Evolutionary conservation across 2,113 vertebrate genomes (phyloP), one percentile per base, ranked within the genome.

Genomic region (Corythaixoides concolor): DNA sequence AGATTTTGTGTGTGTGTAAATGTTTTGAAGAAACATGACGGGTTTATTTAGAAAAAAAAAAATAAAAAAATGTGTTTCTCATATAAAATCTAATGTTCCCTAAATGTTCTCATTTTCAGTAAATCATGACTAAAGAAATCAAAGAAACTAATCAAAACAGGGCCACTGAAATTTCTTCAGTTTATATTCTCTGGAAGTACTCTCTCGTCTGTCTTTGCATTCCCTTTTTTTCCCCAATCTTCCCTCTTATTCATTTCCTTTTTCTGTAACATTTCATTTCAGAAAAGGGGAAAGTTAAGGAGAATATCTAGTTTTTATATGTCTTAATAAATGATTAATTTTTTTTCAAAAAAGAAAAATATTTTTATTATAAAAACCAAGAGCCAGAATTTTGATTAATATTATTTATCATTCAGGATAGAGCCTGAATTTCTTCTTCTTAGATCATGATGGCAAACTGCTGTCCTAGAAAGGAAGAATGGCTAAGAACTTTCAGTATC

Each of bases 281-380:
- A 32, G 16, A 78, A 32, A 43, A 1, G 7, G 10, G 2, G 4
- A 32, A 37, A 30, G 3, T 11, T 24, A 86, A 63, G 19, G 2
- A 22, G 3, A 35, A 9, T n/a, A 43, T 22, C 5, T 35, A 24
- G 2, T 12, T 84, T 83, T 64, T 9, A n/a, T 49, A 28, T 23
- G 0, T 23, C 7, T 67, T 66, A 20, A 33, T 49, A 45, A n/a
- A n/a, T n/a, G n/a, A 10, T 30, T 24, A 2, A 5, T 11, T 28
- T 37, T 64, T 67, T 45, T 58, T 8, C 1, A 13, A 41, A 82
- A 63, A 63, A 28, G 2, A 53, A 39, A 62, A 49, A 3, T 1
- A 5, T 7, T 72, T 66, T 43, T 45, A 28, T 27, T 27, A 2
- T 21, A n/a, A 67, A 67, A 59, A 3, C 0, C 1, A n/a, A 37